Evolutionary conservation across 2,113 vertebrate genomes (phyloP), one percentile per base, ranked within the genome.

Genomic region (Myrmophylax atrothorax): DNA sequence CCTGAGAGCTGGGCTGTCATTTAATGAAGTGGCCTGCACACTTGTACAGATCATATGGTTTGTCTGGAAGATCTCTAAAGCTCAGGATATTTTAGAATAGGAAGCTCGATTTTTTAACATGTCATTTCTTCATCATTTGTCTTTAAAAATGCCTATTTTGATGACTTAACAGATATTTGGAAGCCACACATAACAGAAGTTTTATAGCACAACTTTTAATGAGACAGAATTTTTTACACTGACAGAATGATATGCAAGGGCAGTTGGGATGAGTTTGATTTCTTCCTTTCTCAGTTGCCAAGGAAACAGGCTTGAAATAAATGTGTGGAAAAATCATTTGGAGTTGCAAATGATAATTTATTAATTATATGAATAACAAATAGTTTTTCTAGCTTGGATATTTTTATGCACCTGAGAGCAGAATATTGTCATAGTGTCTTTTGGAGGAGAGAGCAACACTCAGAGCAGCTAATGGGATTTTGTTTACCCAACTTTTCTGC

Each of bases 201-300:
- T 90, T 90, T 69, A 26, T 55, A 74, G 59, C 55, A n/a, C 38
- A 81, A 42, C 63, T 92, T 80, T 26, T 88, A 80, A 84, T 24
- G 33, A 38, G 53, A 88, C 76, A 52, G 31, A 70, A 15, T 84
- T 94, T 58, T 86, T 18, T 91, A 50, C 5, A 2, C 18, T 69
- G 59, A 56, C 44, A 59, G 47, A 74, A 7, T 19, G 42, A 59
- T 69, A 38, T 0, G 0, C 60, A 67, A 12, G 35, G 70, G 53
- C 26, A 38, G 46, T 92, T 82, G 66, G 40, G 24, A 63, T 91
- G 88, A 12, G 22, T 72, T 86, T 81, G 35, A 9, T 69, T 93
- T 93, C 68, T 93, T 93, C 3, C 0, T 90, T 80, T 93, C 68
- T 84, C 50, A n/a, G 86, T 97, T 95, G 94, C 96, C 86, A 95